Percentiles rank a stretch among this genome's conserved stretches.
These are phyloP conservation scores for Spheniscus humboldti DNA, from an alignment of 2,797 vertebrate genomes.

Conservation along the genomic window DNA sequence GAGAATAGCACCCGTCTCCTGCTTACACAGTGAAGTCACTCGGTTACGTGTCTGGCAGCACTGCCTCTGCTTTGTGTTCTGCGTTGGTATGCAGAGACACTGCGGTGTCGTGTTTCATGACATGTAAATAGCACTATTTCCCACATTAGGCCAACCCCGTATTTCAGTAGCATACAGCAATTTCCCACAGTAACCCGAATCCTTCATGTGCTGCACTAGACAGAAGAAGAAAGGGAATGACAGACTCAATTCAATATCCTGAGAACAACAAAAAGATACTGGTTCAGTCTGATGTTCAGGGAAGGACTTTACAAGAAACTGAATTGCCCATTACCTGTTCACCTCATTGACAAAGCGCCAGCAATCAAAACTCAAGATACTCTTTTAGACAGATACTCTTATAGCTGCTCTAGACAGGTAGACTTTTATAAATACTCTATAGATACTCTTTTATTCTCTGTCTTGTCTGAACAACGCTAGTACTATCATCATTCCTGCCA, in stretches of 20 bases:
- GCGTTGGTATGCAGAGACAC: background rate
- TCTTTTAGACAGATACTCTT: background rate
- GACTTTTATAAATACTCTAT: background rate
- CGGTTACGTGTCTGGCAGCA: constrained; percentile 35
- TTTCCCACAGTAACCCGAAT: constrained; percentile 29
- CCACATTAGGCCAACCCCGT: background rate
- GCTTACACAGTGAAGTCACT: constrained; percentile 34
- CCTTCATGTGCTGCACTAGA: background rate
- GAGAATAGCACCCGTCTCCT: constrained; percentile 37
- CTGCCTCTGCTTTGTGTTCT: constrained; percentile 21
- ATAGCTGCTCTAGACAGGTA: background rate
- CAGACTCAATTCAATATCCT: background rate
- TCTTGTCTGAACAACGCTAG: background rate
- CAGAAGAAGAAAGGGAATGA: background rate
- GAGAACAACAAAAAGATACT: background rate
- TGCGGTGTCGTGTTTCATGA: background rate
- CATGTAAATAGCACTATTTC: background rate
- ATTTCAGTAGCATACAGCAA: background rate
- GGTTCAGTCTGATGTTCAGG: background rate
- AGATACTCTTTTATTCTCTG: background rate
- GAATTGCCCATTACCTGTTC: background rate
- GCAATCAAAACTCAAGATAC: background rate
- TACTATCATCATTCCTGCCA: background rate
- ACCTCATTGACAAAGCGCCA: background rate
- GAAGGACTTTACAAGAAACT: background rate